Base-by-base conservation (phyloP, 37 sponge, comb jelly and placozoan genomes). In the Chondrilla cf. caribensis region DNA sequence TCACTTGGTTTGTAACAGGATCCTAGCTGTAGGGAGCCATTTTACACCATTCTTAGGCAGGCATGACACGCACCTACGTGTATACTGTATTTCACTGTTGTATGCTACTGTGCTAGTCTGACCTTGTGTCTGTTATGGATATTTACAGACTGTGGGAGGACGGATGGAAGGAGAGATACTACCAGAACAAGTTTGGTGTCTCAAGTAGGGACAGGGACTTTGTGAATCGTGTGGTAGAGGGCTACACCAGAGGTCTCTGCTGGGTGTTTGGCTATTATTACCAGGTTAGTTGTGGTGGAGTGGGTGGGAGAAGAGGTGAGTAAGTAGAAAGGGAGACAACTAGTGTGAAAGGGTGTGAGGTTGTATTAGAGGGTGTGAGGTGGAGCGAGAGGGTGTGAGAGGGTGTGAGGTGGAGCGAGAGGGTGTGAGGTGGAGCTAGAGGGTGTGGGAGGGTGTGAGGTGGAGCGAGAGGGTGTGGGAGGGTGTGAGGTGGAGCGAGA, bases 121-220 rank as follows among this genome's bases (percentile, higher is more conserved):
- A n/a, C n/a, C n/a, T n/a, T n/a, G n/a, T n/a, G n/a, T n/a, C n/a
- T n/a, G n/a, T n/a, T 81, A 3, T 58, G 14, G 79, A 80, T 83
- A 58, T 37, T 21, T 60, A 77, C 70, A 83, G 95, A 25, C 86
- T 99, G 65, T 94, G 95, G 93, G 99, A 99, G 79, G 97, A 99
- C 4, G 99, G 99, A 4, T 99, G 97, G 95, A 94, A 92, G 78
- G 95, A 94, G 58, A 54, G 94, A 60, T 99, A 99, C 80, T 99
- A 99, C 64, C 65, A 78, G 28, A 86, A 90, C 84, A 99, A 99
- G 90, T 99, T 94, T 81, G 89, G 88, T 22, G 91, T 99, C 1
- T 82, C 92, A 0, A 54, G 89, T 41, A 89, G 88, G 28, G 96
- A 98, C 38, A 70, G 44, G 2, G 95, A 94, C 26, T 92, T 97